Conservation (phyloP, 2,113 vertebrate genomes). For the Corythoichthys haematopterus region DNA sequence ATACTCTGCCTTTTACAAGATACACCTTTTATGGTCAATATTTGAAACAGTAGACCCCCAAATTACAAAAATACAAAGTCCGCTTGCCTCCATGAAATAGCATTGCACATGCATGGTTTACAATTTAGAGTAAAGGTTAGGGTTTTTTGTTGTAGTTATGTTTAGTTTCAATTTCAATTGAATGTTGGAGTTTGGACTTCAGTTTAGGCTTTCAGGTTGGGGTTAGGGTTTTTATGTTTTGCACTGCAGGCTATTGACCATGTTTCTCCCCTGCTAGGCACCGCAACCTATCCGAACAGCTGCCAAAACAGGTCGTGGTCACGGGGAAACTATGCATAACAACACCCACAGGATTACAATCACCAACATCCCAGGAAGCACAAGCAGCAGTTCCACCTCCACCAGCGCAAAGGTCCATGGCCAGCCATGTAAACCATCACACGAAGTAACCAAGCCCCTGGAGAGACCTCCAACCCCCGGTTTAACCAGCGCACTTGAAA, state of each 20-base stretch:
- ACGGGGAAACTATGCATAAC: conserved; percentile 19
- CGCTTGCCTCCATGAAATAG: too few species aligned
- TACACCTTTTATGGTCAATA: too few species aligned
- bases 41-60: too few species aligned
- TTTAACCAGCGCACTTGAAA: conserved; percentile 80
- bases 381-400: conserved; percentile 25
- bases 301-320: conserved; percentile 19
- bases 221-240: not conserved
- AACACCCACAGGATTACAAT: conserved; percentile 14
- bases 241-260: not conserved
- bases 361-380: not conserved
- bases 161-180: not conserved
- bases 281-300: conserved; percentile 10
- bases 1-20: too few species aligned
- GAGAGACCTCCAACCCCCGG: conserved; percentile 50
- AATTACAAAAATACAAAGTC: too few species aligned
- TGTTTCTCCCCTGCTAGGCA: not conserved
- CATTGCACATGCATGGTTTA: not conserved
- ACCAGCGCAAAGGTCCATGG: conserved; percentile 42
- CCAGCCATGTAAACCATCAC: conserved; percentile 12
- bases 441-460: conserved; percentile 34
- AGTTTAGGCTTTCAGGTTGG: not conserved
- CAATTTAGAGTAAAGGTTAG: not conserved
- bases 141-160: not conserved
- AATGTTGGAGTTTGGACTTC: not conserved